Base-by-base conservation (phyloP, 1,140 invertebrate species). In the Drosophila arizonae region DNA sequence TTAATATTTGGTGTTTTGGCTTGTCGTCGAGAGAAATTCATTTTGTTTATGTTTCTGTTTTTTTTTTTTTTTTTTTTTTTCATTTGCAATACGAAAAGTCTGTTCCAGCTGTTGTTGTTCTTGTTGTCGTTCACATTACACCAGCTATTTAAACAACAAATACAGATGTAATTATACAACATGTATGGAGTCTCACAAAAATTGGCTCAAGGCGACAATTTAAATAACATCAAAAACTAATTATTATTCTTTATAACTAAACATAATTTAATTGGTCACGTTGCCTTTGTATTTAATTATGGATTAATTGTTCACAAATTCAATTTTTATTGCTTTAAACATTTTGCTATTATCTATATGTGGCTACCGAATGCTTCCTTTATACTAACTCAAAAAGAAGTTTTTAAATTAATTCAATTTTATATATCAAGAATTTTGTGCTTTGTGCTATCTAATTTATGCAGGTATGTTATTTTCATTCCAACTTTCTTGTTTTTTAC, bases 91-190 rank as follows among this genome's bases (percentile, higher is more conserved):
- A 67, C 43, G 61, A 26, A 55, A 13, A 54, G 54, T 65, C 21
- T 26, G 57, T 65, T 79, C 43, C 26, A 5, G 2, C 28, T 60
- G 21, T 60, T 46, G 26, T n/a, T 55, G 26, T 65, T 66, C 24
- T 28, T 65, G 63, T 43, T 43, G 9, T 28, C n/a, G 21, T 17
- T 54, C 24, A 45, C 55, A 10, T 57, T 66, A 39, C 54, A 66
- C 26, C 43, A 69, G 64, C 81, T 86, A 75, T 78, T 81, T 78
- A 69, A 80, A 81, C 58, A 73, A 72, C 13, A 74, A 75, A 68
- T 62, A 50, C 11, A 57, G 39, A 21, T 48, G 48, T 69, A 55
- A 77, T 71, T 68, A 75, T 55, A 43, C 41, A 57, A 50, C 45
- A 61, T 62, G 30, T 48, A 2, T 45, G 45, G 39, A 51, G 28